phyloP scores from a whole-genome alignment of 2,888 invertebrate genomes.

The Oasisia sp. region DNA sequence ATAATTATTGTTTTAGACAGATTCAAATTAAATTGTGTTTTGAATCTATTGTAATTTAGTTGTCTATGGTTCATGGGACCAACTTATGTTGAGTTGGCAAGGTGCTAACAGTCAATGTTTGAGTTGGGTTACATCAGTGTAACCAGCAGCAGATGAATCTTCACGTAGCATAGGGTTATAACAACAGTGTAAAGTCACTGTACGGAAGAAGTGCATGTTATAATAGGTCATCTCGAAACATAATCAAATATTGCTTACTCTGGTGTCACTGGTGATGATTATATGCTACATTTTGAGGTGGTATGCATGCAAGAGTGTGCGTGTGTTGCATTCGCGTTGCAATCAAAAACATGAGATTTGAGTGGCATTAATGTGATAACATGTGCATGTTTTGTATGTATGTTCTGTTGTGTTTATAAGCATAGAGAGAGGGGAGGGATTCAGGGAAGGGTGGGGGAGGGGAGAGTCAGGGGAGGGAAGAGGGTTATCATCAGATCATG shows the following conservation, averaged over 20 bases:
- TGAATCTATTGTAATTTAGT: background rate
- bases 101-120: background rate
- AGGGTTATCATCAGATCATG: background rate
- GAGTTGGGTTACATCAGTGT: background rate
- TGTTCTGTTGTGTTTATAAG: no score
- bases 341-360: no score
- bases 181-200: background rate
- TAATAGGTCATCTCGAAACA: background rate
- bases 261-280: background rate
- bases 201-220: background rate
- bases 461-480: background rate
- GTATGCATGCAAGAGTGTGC: background rate
- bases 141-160: background rate
- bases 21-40: constrained; percentile 3
- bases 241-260: background rate
- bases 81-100: background rate
- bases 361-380: no score
- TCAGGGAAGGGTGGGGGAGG: background rate
- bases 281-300: background rate
- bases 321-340: no score
- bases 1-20: background rate
- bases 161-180: background rate
- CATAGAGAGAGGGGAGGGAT: no score
- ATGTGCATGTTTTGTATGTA: no score
- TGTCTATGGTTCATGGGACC: background rate